Conservation (phyloP, 2,888 invertebrate species). For the Napeogenes inachia region DNA sequence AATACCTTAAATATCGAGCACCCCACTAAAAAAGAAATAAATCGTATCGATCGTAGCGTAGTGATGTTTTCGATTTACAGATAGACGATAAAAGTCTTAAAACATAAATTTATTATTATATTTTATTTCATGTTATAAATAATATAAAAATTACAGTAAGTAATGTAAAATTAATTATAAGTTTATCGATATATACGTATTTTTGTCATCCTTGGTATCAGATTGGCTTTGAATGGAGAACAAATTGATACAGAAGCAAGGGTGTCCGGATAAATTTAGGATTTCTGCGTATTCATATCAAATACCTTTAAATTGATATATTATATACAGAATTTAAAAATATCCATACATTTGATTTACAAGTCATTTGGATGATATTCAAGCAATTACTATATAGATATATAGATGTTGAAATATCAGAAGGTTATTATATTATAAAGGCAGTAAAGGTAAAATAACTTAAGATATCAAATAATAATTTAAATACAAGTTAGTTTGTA, state of each 20-base stretch:
- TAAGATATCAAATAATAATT: too few species aligned
- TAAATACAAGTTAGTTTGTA: too few species aligned
- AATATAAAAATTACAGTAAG: too few species aligned
- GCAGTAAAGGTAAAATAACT: too few species aligned
- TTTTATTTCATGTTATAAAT: neutral
- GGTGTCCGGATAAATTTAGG: conserved; percentile 63
- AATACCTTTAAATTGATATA: conserved; percentile 42
- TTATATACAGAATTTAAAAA: conserved; percentile 29
- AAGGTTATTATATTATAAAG: too few species aligned
- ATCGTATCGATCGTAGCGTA: neutral
- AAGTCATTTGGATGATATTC: too few species aligned
- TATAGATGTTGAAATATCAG: too few species aligned
- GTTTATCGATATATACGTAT: too few species aligned
- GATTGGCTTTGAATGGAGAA: conserved; percentile 57
- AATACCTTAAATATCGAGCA: too few species aligned
- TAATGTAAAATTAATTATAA: too few species aligned
- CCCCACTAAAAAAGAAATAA: too few species aligned
- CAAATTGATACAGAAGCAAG: conserved; percentile 64
- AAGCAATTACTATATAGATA: too few species aligned
- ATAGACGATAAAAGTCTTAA: neutral
- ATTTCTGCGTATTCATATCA: conserved; percentile 64
- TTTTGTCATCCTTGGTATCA: conserved; percentile 37
- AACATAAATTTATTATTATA: neutral
- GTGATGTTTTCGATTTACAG: neutral
- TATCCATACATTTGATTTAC: conserved; percentile 10